Evolutionary conservation across 2,888 invertebrate genomes (phyloP).

Genomic region (Thumatha senex): DNA sequence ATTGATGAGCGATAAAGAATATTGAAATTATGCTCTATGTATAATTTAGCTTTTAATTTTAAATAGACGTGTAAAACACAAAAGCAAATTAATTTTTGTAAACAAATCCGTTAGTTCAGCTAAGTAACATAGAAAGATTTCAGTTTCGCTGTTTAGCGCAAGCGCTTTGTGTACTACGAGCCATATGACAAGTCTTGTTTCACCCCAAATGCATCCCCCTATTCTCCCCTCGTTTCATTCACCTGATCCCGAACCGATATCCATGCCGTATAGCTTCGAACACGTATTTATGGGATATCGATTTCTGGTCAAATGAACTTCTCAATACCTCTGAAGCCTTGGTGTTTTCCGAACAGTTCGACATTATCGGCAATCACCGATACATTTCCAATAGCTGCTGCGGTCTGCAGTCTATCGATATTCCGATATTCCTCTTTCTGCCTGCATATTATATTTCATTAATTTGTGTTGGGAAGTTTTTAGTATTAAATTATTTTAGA

Average conservation of each 20-base stretch:
- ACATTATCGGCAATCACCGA: slow-evolving; percentile 83
- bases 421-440: slow-evolving; percentile 13
- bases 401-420: slow-evolving; percentile 44
- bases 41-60: too few relatives aligned
- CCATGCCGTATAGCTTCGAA: slow-evolving; percentile 68
- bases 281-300: slow-evolving; percentile 76
- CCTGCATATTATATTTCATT: slow-evolving; percentile 1
- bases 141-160: not conserved
- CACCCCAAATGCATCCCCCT: slow-evolving; percentile 53
- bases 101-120: not conserved
- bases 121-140: not conserved
- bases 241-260: slow-evolving; percentile 68
- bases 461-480: not conserved
- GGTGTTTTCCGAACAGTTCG: slow-evolving; percentile 82
- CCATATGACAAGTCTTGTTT: slow-evolving; percentile 15
- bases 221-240: slow-evolving; percentile 51
- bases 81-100: too few relatives aligned
- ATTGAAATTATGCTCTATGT: too few relatives aligned
- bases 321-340: slow-evolving; percentile 69
- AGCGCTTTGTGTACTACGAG: not conserved
- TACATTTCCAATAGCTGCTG: slow-evolving; percentile 67
- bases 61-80: too few relatives aligned
- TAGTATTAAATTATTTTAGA: too few relatives aligned
- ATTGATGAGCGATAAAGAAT: too few relatives aligned
- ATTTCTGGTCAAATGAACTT: slow-evolving; percentile 76